Base-by-base conservation (phyloP, 2,797 vertebrate genomes). In the Sciurus carolinensis region DNA sequence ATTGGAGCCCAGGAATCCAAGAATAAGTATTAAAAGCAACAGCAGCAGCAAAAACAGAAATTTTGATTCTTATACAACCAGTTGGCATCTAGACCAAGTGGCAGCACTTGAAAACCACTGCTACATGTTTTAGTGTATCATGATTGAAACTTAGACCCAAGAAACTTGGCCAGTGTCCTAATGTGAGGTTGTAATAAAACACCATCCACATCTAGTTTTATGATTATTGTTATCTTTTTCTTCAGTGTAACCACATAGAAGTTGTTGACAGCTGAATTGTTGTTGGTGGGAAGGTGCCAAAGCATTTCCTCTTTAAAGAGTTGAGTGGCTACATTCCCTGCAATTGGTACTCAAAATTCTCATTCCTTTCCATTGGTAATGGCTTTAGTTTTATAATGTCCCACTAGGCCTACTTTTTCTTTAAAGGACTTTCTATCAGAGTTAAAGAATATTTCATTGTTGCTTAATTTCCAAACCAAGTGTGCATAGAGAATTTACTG, bases 391-490 rank as follows among this genome's bases (percentile, higher is more conserved):
- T 85, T 93, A 95, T 91, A 94, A 77, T 83, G 64, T 73, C 93
- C 33, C 69, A 86, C 72, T 90, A 73, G 94, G 47, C 10, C 77
- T 82, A 77, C 64, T 82, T 83, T 95, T 77, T 94, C 95, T 90
- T 96, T 97, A 95, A 98, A 98, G 52, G 10, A 28, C 57, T 97
- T 97, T 92, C 90, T 87, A 90, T 75, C 71, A 64, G 88, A 39
- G 28, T 92, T 97, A 91, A 96, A 92, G 69, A 95, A 81, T 36
- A 91, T 26, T 59, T 91, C 59, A 59, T 93, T 83, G 44, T 95
- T 93, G 80, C 89, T 97, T 98, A 97, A 98, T 97, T 98, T 97
- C 84, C 94, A 96, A 97, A 97, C 97, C 97, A 97, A 98, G 72
- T 94, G 94, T 81, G 96, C 95, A 96, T 92, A 98, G 98, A 96